Evolutionary conservation across 2,113 vertebrate genomes (phyloP), one percentile per base, ranked within the genome.

Genomic region (Plecturocebus donacophilus): DNA sequence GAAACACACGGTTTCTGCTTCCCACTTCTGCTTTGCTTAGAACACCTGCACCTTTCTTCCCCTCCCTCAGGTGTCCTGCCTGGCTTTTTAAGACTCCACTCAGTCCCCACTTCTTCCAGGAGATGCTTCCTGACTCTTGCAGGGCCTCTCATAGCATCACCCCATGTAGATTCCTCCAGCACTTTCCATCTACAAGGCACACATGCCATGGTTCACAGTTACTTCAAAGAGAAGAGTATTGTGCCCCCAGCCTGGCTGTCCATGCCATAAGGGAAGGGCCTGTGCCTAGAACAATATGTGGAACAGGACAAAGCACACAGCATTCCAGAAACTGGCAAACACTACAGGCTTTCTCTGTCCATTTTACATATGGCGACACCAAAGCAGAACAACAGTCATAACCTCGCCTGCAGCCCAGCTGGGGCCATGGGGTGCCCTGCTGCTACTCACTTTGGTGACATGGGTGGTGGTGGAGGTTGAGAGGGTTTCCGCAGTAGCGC

Each of bases 381-480:
- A 68, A 83, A 83, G 85, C 70, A 70, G 23, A 96, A 89, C 68
- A 5, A 83, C 1, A 42, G 76, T 38, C 19, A 16, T 83, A 84
- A 90, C 70, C 87, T 75, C 25, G 0, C 92, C 96, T 68, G 16
- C 9, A 61, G 80, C 95, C 82, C 85, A 54, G 47, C 91, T 64
- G 73, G 91, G 94, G 96, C 77, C 54, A 54, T 54, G 4, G 1
- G 19, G 80, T 6, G 25, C 88, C 91, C 96, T 98, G 96, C 61
- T 73, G 77, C 92, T 97, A 98, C 98, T 99, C 99, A 99, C 99
- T 99, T 99, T 99, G 98, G 99, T 99, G 97, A 99, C 99, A n/a
- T 99, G 99, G 91, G 99, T 99, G 84, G 99, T 99, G 98, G 99
- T 99, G 95, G 99, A 99, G 96, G 99, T 99, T 95, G 99, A 99